Conservation (phyloP, 1,140 invertebrate species). For the Zaprionus gabonicus region DNA sequence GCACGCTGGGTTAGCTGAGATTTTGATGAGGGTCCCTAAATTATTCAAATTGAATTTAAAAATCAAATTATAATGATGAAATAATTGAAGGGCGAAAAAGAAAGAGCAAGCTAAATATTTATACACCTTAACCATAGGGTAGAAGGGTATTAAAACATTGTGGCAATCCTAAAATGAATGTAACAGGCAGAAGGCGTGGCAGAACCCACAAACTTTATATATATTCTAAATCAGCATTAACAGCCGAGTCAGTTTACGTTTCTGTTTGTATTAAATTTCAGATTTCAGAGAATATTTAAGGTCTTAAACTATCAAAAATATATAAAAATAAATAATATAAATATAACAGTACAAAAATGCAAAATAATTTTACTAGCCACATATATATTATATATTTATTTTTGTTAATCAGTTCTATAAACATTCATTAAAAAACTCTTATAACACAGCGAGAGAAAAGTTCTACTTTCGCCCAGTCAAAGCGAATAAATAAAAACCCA, state of each 20-base stretch:
- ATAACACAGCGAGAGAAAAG: neutral
- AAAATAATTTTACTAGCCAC: neutral
- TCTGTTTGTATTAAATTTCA: no score
- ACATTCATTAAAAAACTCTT: neutral
- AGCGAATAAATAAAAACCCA: slow-evolving; percentile 18
- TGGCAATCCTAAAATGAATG: no score
- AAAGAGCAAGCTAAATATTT: neutral
- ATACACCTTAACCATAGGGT: no score
- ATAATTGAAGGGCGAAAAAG: neutral
- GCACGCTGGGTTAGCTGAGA: neutral
- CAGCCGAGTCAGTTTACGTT: no score
- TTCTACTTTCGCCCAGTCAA: neutral
- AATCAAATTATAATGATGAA: neutral
- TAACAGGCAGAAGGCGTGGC: no score
- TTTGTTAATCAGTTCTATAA: neutral
- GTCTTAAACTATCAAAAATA: no score
- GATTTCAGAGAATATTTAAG: no score
- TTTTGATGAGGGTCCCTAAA: neutral
- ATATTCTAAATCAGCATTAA: no score
- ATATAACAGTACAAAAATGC: no score
- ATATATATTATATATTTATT: neutral
- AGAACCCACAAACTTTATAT: no score
- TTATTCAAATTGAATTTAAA: neutral
- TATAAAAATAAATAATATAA: no score
- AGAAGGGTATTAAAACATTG: no score